These are phyloP conservation scores for Xyrauchen texanus DNA, from an alignment of 2,113 vertebrate genomes.

Conservation along the genomic window DNA sequence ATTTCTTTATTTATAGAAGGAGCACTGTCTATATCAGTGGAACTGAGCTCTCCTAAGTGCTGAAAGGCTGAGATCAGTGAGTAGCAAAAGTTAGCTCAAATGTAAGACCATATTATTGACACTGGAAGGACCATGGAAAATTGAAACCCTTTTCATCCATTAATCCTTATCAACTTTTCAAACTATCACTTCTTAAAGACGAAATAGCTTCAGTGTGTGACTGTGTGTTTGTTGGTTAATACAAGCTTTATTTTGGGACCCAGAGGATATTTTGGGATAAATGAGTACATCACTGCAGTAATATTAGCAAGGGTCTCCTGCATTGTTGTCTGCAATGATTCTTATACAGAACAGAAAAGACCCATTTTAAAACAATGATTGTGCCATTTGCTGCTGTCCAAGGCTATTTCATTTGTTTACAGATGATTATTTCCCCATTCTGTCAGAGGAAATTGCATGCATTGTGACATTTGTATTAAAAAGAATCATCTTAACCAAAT, in stretches of 20 bases:
- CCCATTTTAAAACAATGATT: background rate
- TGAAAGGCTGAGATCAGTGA: slow-evolving; percentile 10
- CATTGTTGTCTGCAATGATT: background rate
- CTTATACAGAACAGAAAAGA: slow-evolving; percentile 12
- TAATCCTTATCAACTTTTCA: slow-evolving; percentile 52
- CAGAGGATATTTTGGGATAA: slow-evolving; percentile 1
- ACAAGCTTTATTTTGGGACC: background rate
- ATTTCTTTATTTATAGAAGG: no score
- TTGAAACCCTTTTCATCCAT: slow-evolving; percentile 58
- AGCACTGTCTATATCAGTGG: no score
- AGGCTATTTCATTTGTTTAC: background rate
- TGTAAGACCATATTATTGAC: slow-evolving; percentile 47
- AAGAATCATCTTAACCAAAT: no score
- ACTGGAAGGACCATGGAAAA: slow-evolving; percentile 51
- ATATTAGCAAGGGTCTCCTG: no score
- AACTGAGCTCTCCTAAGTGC: background rate
- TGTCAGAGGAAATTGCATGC: no score
- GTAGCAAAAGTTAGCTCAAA: background rate
- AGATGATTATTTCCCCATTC: background rate
- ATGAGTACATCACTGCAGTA: background rate
- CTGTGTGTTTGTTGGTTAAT: background rate
- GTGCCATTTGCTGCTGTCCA: background rate
- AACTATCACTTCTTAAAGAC: background rate
- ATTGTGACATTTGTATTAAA: no score
- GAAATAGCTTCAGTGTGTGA: slow-evolving; percentile 29